Conservation (phyloP, 1,140 invertebrate species). For the Trachelipus rathkii region DNA sequence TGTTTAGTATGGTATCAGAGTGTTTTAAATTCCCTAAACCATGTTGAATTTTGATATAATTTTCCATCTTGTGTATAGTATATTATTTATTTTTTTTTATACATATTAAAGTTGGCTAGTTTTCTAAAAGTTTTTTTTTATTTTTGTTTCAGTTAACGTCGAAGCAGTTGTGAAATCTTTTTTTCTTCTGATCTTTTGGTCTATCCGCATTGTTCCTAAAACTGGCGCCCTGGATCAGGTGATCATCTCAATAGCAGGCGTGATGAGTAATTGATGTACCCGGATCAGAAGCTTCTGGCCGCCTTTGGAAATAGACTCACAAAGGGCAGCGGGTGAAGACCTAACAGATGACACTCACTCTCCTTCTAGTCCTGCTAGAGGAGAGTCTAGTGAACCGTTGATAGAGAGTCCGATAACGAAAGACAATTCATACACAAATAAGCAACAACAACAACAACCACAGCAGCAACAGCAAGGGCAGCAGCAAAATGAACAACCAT, state of each 20-base stretch:
- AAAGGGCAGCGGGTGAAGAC: conserved; percentile 18
- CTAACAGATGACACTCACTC: conserved; percentile 5
- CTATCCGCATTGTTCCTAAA: too few species aligned
- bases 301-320: conserved; percentile 59
- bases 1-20: too few species aligned
- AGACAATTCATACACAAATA: conserved; percentile 23
- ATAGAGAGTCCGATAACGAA: conserved; percentile 24
- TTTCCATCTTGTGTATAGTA: too few species aligned
- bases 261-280: conserved; percentile 92
- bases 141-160: too few species aligned
- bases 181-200: too few species aligned
- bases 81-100: too few species aligned
- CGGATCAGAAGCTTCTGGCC: conserved; percentile 86
- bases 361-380: conserved; percentile 5
- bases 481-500: conserved; percentile 7
- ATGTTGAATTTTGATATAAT: too few species aligned
- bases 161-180: too few species aligned
- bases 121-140: too few species aligned
- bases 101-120: too few species aligned
- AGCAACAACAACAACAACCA: neutral
- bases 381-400: conserved; percentile 5
- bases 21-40: too few species aligned
- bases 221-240: conserved; percentile 85
- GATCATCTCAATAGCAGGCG: conserved; percentile 90
- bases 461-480: too few species aligned